Percentiles rank a stretch among this genome's conserved stretches.
Evolutionary conservation across 2,113 vertebrate species (phyloP).

Genomic region (Oxyruncus cristatus): DNA sequence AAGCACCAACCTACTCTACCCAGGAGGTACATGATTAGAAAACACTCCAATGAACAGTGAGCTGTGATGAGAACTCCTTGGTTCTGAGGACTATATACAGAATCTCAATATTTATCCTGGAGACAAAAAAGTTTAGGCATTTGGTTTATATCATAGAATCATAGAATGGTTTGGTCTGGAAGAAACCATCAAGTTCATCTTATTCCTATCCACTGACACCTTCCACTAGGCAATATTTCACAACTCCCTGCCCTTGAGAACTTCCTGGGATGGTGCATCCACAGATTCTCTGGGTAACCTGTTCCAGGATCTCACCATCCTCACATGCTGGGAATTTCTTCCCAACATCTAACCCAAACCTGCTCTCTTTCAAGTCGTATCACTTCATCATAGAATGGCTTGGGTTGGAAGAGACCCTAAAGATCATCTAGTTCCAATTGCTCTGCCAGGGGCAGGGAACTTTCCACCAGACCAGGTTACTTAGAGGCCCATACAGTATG

Average conservation of each 20-base stretch:
- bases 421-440: too few species aligned
- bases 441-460: not conserved
- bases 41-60: not conserved
- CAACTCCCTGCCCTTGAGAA: not conserved
- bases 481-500: not conserved
- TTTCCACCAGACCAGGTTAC: not conserved
- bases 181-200: not conserved
- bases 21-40: not conserved
- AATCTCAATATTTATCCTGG: not conserved
- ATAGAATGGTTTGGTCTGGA: not conserved
- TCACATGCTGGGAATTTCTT: not conserved
- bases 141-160: not conserved
- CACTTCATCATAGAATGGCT: not conserved
- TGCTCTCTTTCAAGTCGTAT: not conserved
- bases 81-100: not conserved
- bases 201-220: not conserved
- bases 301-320: not conserved
- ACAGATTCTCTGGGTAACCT: not conserved
- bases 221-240: not conserved
- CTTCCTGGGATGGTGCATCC: not conserved
- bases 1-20: not conserved
- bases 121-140: not conserved
- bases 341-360: not conserved
- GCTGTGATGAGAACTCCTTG: not conserved
- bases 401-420: not conserved